These are phyloP conservation scores for Amaurobius ferox DNA, from an alignment of 2,888 invertebrate species.

Conservation along the genomic window DNA sequence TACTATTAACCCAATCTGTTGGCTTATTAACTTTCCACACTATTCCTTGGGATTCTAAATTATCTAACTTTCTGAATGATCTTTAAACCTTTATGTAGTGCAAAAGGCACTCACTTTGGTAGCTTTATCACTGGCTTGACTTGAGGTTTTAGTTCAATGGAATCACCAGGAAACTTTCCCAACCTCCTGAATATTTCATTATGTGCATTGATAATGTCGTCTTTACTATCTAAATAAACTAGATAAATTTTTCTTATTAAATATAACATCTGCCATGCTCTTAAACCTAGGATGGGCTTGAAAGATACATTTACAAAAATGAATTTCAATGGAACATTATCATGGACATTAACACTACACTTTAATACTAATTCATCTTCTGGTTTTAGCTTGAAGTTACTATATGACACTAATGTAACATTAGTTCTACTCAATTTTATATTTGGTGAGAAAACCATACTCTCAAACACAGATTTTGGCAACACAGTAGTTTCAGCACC, in stretches of 20 bases:
- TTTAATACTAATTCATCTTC: background rate
- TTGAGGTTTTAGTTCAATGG: background rate
- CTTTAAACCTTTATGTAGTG: background rate
- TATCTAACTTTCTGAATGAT: background rate
- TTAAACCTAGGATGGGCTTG: background rate
- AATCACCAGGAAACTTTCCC: constrained; percentile 24
- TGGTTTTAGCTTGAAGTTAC: constrained; percentile 24
- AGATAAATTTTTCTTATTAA: background rate
- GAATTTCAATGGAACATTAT: too few relatives aligned
- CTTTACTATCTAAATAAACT: background rate
- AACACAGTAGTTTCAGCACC: background rate
- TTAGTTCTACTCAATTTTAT: background rate
- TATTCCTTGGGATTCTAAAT: constrained; percentile 15
- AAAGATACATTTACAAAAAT: too few relatives aligned
- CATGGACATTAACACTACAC: constrained; percentile 8
- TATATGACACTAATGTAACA: constrained; percentile 23
- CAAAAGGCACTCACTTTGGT: constrained; percentile 6
- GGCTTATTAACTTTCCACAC: constrained; percentile 13
- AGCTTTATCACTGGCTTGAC: constrained; percentile 15
- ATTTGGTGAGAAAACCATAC: background rate
- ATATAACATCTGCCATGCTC: background rate
- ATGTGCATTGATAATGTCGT: background rate
- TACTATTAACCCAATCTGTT: constrained; percentile 19
- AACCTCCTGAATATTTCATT: constrained; percentile 13
- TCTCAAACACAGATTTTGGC: background rate